Base-by-base conservation (phyloP, 2,113 vertebrate species). In the Dicentrarchus labrax region DNA sequence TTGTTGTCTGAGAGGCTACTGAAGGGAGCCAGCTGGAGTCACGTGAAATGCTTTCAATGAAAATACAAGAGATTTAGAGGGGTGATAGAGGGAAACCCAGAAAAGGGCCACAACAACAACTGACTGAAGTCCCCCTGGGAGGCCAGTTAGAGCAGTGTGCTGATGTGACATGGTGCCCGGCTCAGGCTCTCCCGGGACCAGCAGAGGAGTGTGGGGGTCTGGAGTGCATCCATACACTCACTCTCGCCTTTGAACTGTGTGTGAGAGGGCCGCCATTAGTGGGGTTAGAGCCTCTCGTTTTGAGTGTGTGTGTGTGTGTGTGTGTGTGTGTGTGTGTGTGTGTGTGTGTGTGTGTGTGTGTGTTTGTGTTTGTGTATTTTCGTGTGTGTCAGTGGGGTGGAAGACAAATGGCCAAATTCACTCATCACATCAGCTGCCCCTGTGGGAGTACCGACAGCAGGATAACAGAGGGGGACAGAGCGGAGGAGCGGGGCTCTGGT, bases 351-450 rank as follows among this genome's bases (percentile, higher is more conserved):
- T 81, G 69, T 85, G 54, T 72, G 74, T 86, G 81, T 39, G 47
- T 61, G 67, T 83, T 78, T 81, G 61, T 80, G 39, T 77, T 56
- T 74, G 70, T 72, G 85, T 78, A 4, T 88, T 22, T 68, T 21
- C 72, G 67, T 76, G 79, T 56, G 78, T 81, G 82, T 91, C 88
- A 71, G 73, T 75, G 39, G 82, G 82, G 54, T 86, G 30, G 66
- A 84, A 89, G 93, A 94, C 94, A 96, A 95, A 95, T 93, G 93
- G 93, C 79, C 60, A 90, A 94, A 95, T 93, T 94, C 93, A 94
- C 93, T 95, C 94, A 95, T 90, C 92, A 88, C 92, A 92, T 93
- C 90, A 90, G 89, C 85, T 48, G 71, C 36, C 81, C 91, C 92
- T 83, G 51, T 81, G 91, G 92, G 92, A 92, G 83, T 56, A 86